Base-by-base conservation (phyloP, 2,888 invertebrate species). In the Campaea margaritaria region DNA sequence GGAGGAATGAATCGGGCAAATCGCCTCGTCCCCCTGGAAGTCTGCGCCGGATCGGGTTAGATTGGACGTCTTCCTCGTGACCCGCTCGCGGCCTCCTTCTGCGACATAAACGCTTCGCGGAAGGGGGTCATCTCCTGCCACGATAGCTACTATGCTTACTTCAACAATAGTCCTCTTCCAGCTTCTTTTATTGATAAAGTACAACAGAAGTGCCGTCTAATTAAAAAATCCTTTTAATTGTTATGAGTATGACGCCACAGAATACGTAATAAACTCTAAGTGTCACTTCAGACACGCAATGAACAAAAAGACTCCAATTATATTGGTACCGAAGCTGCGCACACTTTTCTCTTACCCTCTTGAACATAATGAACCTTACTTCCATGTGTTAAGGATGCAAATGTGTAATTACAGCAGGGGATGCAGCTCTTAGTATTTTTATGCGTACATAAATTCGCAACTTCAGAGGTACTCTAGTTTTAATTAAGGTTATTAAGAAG, bases 271-370 rank as follows among this genome's bases (percentile, higher is more conserved):
- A 39, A 31, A 21, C 21, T 21, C 21, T 31, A 10, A 31, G 36
- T 36, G 36, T 2, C 36, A 72, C 76, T 79, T 71, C 72, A 79
- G 65, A 62, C 68, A 57, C 49, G 60, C 71, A 63, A 52, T 55
- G 70, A 76, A 81, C 78, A 83, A 80, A 76, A 79, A 78, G 31
- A 71, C 70, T 75, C 74, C 81, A 84, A 83, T 82, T 81, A 83
- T 72, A 66, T 72, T 21, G 21, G 21, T 31, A 36, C 41, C 16
- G 42, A 48, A 31, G 50, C 38, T 39, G 31, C 28, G 39, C 50
- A 38, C 39, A 11, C 28, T 13, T 49, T 15, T 44, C 5, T 27
- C n/a, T 1, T 36, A 16, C 51, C 13, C 15, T 21, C 21, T 15
- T 45, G 9, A 39, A 28, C 15, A 50, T 38, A 38, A 43, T 21